Evolutionary conservation across 1,140 invertebrate genomes (phyloP).

Genomic region (Amphibalanus amphitrite): DNA sequence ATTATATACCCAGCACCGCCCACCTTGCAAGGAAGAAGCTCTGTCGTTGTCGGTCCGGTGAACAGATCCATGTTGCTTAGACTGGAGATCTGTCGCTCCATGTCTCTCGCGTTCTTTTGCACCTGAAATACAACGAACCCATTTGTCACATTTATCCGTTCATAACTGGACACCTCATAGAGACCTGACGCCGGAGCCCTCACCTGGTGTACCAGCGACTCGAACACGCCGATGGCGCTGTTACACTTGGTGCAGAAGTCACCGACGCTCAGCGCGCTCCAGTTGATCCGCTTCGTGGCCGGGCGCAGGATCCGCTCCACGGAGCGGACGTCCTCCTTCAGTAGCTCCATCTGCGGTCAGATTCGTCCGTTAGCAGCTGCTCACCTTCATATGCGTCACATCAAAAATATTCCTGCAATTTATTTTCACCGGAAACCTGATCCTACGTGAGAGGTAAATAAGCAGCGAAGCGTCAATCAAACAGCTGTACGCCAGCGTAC

Average conservation of each 20-base stretch:
- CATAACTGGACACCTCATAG: too few relatives aligned
- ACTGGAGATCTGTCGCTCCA: neutral
- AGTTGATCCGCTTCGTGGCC: constrained; percentile 35
- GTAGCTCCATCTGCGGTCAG: neutral
- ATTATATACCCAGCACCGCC: too few relatives aligned
- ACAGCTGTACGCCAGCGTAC: too few relatives aligned
- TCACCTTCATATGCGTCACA: too few relatives aligned
- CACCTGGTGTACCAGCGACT: constrained; percentile 6
- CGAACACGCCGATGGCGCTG: neutral
- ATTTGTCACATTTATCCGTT: too few relatives aligned
- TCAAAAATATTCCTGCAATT: too few relatives aligned
- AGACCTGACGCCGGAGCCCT: constrained; percentile 34
- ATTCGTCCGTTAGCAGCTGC: too few relatives aligned
- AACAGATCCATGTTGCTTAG: neutral
- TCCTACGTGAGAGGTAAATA: too few relatives aligned
- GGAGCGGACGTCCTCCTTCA: neutral
- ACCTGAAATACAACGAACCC: neutral
- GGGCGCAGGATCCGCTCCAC: constrained; percentile 38
- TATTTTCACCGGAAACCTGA: too few relatives aligned
- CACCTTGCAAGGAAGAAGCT: constrained; percentile 25
- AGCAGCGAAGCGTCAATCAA: too few relatives aligned
- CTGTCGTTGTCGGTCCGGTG: too few relatives aligned
- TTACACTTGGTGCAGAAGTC: neutral
- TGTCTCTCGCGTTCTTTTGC: constrained; percentile 15
- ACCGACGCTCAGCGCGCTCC: constrained; percentile 39